Conservation (phyloP, 2,888 invertebrate genomes). For the Troglohyphantes excavatus region DNA sequence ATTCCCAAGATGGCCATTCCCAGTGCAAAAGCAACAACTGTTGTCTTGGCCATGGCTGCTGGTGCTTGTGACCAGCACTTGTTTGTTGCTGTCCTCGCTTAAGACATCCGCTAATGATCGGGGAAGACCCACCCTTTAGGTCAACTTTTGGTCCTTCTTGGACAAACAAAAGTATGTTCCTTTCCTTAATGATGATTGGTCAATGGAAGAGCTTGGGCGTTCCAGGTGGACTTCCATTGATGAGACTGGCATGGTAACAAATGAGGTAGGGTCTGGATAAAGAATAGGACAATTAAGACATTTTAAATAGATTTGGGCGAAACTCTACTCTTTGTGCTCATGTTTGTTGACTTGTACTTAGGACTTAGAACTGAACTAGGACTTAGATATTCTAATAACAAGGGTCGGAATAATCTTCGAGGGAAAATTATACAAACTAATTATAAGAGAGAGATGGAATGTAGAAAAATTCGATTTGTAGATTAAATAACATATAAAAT, state of each 20-base stretch:
- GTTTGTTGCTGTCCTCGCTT: neutral
- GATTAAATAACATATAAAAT: too few relatives aligned
- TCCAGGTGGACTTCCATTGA: neutral
- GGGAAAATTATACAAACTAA: too few relatives aligned
- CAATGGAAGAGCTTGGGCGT: neutral
- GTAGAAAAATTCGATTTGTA: too few relatives aligned
- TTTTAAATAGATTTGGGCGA: too few relatives aligned
- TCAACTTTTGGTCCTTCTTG: slow-evolving; percentile 27
- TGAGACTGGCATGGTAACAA: neutral
- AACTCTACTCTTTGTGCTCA: too few relatives aligned
- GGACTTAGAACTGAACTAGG: too few relatives aligned
- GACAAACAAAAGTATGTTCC: neutral
- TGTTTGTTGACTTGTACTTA: too few relatives aligned
- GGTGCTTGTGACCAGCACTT: neutral
- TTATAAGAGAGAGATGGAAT: too few relatives aligned
- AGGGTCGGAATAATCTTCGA: too few relatives aligned
- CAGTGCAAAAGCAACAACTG: slow-evolving; percentile 14
- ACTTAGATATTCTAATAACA: too few relatives aligned
- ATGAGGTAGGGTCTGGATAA: neutral
- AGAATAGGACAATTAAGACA: too few relatives aligned
- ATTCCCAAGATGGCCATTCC: slow-evolving; percentile 19
- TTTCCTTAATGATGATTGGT: neutral
- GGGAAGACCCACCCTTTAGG: slow-evolving; percentile 51
- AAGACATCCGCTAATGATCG: slow-evolving; percentile 23
- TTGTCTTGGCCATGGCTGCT: slow-evolving; percentile 23